Percentiles rank a stretch among this genome's conserved stretches.
Evolutionary conservation across 2,797 vertebrate species (phyloP).

Genomic region (Hapalemur alaotrensis): DNA sequence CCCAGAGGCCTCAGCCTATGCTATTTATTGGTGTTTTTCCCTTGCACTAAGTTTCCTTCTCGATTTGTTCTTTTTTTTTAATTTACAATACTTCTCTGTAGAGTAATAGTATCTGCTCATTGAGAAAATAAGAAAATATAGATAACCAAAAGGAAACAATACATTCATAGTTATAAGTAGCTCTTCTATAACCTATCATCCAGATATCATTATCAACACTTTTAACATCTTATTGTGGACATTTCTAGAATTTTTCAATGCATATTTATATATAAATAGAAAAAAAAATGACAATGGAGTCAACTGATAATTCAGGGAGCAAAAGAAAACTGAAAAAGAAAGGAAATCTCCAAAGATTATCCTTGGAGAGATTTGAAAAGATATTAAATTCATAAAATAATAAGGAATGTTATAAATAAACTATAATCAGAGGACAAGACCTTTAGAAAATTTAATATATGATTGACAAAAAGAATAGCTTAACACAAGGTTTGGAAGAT

Average conservation of each 20-base stretch:
- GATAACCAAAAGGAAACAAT: neutral
- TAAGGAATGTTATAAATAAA: neutral
- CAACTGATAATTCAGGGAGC: neutral
- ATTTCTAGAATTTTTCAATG: neutral
- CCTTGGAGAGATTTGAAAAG: neutral
- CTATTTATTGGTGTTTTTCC: neutral
- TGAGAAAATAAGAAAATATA: neutral
- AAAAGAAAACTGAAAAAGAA: neutral
- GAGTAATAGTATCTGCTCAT: neutral
- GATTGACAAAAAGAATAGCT: neutral
- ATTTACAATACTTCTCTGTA: neutral
- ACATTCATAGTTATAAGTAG: neutral
- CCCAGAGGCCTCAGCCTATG: neutral
- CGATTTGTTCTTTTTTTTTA: neutral
- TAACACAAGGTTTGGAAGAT: neutral
- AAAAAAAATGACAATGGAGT: neutral
- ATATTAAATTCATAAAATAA: constrained; percentile 21
- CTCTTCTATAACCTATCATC: neutral
- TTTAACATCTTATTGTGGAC: neutral
- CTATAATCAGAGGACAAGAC: neutral
- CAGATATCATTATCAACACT: neutral
- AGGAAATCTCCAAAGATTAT: neutral
- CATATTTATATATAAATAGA: neutral
- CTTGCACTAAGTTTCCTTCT: neutral
- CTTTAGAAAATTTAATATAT: neutral